Conservation (phyloP, 2,113 vertebrate species). For the Pelodiscus sinensis region DNA sequence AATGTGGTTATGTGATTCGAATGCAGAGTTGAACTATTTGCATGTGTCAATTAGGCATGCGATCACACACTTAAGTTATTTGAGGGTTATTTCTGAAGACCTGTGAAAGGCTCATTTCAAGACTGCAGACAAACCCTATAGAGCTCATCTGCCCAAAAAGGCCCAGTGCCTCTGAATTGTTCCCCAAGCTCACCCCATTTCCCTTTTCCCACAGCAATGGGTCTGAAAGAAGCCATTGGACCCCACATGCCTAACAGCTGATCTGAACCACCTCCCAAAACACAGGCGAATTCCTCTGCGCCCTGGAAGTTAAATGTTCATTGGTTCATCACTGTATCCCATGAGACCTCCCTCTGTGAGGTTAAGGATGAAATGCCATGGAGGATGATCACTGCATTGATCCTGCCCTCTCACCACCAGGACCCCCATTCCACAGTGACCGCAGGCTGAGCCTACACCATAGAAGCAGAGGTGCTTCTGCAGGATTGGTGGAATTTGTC, state of each 20-base stretch:
- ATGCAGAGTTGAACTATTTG: not conserved
- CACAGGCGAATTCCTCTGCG: not conserved
- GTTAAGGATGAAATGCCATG: not conserved
- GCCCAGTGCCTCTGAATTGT: rapidly evolving
- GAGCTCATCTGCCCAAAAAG: not conserved
- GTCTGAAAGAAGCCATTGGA: not conserved
- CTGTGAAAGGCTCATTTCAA: not conserved
- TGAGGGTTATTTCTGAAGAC: not conserved
- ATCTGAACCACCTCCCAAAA: not conserved
- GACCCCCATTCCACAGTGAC: not conserved
- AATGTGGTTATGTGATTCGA: not conserved
- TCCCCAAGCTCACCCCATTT: rapidly evolving
- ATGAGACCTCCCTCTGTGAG: not conserved
- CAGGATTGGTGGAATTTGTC: not conserved
- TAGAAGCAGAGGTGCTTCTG: not conserved
- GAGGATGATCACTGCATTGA: not conserved
- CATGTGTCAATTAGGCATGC: not conserved
- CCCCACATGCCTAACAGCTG: not conserved
- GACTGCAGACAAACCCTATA: not conserved
- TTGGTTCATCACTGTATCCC: conserved; percentile 12
- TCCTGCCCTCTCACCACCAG: not conserved
- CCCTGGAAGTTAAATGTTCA: not conserved
- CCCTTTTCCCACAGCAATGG: rapidly evolving
- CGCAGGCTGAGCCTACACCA: not conserved
- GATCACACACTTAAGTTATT: not conserved